Conservation (phyloP, 2,888 invertebrate genomes). For the Resseliella maxima region DNA sequence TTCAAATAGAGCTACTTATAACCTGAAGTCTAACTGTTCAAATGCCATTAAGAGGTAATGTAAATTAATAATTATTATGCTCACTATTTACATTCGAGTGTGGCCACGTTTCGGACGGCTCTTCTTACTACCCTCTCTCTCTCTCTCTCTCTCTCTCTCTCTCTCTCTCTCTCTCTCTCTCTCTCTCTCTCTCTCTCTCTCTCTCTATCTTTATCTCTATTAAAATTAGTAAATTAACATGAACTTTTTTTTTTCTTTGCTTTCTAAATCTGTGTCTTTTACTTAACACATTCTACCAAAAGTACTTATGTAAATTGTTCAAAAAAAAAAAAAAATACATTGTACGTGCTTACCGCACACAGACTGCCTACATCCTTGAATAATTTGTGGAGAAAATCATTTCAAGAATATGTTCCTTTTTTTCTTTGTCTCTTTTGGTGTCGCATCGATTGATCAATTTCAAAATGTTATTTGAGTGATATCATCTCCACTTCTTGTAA, state of each 20-base stretch:
- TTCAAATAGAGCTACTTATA: conserved; percentile 46
- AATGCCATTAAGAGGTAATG: conserved; percentile 51
- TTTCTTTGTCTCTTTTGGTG: neutral
- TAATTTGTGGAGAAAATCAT: neutral
- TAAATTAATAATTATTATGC: conserved; percentile 36
- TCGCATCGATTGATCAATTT: conserved; percentile 13
- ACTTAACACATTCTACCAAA: conserved; percentile 21
- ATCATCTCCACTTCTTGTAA: neutral
- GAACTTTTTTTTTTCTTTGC: neutral
- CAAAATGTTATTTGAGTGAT: neutral
- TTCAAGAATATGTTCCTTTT: neutral
- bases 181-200: neutral
- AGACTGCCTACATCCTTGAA: conserved; percentile 5
- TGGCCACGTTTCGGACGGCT: neutral
- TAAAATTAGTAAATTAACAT: conserved; percentile 52
- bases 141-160: neutral
- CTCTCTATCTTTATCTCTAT: no score
- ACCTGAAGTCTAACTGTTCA: conserved; percentile 48
- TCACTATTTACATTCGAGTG: neutral
- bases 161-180: neutral
- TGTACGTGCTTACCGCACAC: conserved; percentile 40
- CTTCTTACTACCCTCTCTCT: neutral
- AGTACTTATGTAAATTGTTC: conserved; percentile 4
- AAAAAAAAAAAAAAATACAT: neutral
- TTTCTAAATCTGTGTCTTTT: neutral